These are phyloP conservation scores for Metalampra italica DNA, from an alignment of 2,888 invertebrate genomes.

Conservation along the genomic window DNA sequence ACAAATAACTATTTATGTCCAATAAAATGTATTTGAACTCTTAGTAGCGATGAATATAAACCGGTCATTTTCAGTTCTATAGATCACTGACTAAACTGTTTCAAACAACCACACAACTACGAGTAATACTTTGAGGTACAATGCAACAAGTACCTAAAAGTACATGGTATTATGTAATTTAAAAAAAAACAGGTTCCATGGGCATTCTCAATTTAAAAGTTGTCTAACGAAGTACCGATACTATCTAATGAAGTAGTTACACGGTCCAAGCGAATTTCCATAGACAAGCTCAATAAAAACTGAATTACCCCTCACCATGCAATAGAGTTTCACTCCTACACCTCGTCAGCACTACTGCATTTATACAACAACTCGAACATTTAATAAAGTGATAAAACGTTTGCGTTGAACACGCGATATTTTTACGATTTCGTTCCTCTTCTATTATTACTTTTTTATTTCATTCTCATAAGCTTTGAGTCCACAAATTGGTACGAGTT, in stretches of 20 bases:
- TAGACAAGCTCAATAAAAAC: constrained; percentile 12
- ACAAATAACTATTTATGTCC: too few relatives aligned
- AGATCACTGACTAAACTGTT: too few relatives aligned
- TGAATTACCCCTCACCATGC: constrained; percentile 29
- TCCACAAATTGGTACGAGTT: background rate
- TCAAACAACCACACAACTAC: too few relatives aligned
- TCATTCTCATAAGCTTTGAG: constrained; percentile 34
- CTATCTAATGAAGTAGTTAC: constrained; percentile 10
- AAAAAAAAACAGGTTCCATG: too few relatives aligned
- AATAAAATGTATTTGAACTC: too few relatives aligned
- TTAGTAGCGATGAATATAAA: too few relatives aligned
- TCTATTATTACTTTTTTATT: constrained; percentile 36
- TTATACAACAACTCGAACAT: constrained; percentile 47
- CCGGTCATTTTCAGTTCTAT: too few relatives aligned
- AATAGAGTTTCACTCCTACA: constrained; percentile 28
- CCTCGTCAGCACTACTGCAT: constrained; percentile 24
- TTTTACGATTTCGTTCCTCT: constrained; percentile 49
- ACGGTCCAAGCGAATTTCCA: constrained; percentile 10
- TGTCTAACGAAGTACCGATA: background rate
- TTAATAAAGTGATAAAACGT: constrained; percentile 68
- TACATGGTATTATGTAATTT: too few relatives aligned
- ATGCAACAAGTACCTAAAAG: too few relatives aligned
- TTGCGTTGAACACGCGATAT: constrained; percentile 55
- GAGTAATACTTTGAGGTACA: too few relatives aligned
- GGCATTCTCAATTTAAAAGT: too few relatives aligned